Evolutionary conservation across 2,113 vertebrate species (phyloP), one percentile per base, ranked within the genome.

Genomic region (Pollimyrus isidori): DNA sequence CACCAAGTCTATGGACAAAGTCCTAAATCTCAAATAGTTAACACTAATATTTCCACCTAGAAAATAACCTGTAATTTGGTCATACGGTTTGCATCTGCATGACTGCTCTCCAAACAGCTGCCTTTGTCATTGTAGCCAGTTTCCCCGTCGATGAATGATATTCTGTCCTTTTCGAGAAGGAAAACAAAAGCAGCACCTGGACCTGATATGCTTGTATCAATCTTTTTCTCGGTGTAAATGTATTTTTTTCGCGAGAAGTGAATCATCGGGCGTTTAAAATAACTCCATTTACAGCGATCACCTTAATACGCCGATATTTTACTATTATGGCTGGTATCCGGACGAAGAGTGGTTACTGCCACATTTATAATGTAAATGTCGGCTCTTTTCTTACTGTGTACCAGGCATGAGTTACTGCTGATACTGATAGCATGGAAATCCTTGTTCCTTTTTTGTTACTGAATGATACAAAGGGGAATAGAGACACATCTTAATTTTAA

Each of bases 1-100:
- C 88, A 80, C 86, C 87, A 30, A 69, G 65, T 93, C 93, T 92
- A 94, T 94, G 92, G 92, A 90, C 90, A 94, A 94, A 93, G 93
- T 30, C 42, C 2, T 48, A 69, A 73, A 73, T 7, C 45, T 42
- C 21, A 46, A 46, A 48, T 46, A n/a, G 10, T 46, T 69, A 46
- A 48, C 35, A 76, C 30, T 48, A 46, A 83, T 48, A 83, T 83
- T 48, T 48, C 7, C 80, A 83, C 17, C 9, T 46, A 83, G n/a
- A 30, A 58, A 87, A 56, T 21, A 15, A 15, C n/a, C n/a, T 86
- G 10, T 86, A 11, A n/a, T 86, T 86, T 30, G n/a, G 49, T 52
- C 26, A 46, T 86, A 23, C 26, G n/a, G 11, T 53, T 50, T 35
- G 26, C 21, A 30, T n/a, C 85, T 53, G 85, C 82, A 46, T 52